Conservation (phyloP, 2,113 vertebrate genomes). For the Marmota monax region DNA sequence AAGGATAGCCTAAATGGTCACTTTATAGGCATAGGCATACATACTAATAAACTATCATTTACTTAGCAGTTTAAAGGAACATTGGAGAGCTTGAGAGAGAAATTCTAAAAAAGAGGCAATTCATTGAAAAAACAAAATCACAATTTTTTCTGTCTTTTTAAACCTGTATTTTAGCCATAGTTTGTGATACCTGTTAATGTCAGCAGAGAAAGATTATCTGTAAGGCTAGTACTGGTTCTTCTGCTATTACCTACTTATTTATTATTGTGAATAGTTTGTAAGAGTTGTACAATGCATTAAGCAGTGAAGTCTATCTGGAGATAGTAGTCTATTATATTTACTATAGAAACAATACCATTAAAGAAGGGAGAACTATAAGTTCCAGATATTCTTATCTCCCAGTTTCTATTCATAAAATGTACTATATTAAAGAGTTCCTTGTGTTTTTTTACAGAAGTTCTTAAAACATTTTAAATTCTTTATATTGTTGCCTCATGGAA, state of each 20-base stretch:
- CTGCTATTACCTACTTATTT: not conserved
- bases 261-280: not conserved
- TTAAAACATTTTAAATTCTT: conserved; percentile 38
- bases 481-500: conserved; percentile 29
- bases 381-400: not conserved
- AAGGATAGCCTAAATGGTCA: not conserved
- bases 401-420: conserved; percentile 8
- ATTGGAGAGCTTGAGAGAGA: not conserved
- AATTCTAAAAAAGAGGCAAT: not conserved
- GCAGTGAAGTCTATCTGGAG: not conserved
- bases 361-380: conserved; percentile 24
- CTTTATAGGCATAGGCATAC: not conserved
- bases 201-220: not conserved
- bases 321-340: conserved; percentile 20
- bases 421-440: not conserved
- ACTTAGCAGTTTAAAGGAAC: conserved; percentile 3
- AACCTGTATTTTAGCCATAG: not conserved
- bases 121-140: not conserved
- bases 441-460: not conserved
- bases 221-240: conserved; percentile 34
- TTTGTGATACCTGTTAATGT: not conserved
- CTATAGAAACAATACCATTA: not conserved
- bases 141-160: not conserved
- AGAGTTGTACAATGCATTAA: conserved; percentile 21
- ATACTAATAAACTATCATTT: conserved; percentile 42